A percentile compares a stretch with the other conserved stretches of the same genome.
Conservation (phyloP, 2,113 vertebrate species). For the Silurus meridionalis region DNA sequence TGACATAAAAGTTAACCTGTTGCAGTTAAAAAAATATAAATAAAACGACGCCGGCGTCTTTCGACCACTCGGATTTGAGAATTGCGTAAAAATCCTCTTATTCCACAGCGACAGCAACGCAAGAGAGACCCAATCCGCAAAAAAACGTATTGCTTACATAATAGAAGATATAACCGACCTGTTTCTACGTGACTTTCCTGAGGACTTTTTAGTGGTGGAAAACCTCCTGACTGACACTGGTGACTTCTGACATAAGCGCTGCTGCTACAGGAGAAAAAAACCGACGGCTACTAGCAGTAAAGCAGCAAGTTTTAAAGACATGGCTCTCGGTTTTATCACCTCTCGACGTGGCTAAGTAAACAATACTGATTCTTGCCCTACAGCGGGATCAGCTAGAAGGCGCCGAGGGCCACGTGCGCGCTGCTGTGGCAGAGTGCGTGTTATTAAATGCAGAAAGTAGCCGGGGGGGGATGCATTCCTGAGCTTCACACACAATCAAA, state of each 20-base stretch:
- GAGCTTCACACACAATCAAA: constrained; percentile 28
- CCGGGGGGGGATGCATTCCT: constrained; percentile 23
- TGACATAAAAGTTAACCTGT: no score
- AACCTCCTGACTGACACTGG: not conserved
- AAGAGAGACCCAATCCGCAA: no score
- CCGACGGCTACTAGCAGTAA: not conserved
- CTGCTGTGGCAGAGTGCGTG: not conserved
- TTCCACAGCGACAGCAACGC: no score
- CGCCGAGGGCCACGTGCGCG: not conserved
- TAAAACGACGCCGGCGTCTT: no score
- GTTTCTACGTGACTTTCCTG: not conserved
- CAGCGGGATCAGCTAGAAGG: not conserved
- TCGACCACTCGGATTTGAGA: no score
- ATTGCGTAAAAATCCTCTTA: no score
- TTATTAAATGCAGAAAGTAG: not conserved
- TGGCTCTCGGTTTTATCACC: not conserved
- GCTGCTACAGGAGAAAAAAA: not conserved
- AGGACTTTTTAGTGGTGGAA: not conserved
- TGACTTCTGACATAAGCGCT: not conserved
- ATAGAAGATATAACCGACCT: not conserved
- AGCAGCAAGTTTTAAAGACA: not conserved
- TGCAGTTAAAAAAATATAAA: no score
- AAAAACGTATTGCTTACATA: not conserved
- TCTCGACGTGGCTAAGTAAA: not conserved
- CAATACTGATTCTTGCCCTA: not conserved